Percentiles rank a stretch among this genome's conserved stretches.
Conservation (phyloP, 2,888 invertebrate species). For the Ferdinandea cuprea region DNA sequence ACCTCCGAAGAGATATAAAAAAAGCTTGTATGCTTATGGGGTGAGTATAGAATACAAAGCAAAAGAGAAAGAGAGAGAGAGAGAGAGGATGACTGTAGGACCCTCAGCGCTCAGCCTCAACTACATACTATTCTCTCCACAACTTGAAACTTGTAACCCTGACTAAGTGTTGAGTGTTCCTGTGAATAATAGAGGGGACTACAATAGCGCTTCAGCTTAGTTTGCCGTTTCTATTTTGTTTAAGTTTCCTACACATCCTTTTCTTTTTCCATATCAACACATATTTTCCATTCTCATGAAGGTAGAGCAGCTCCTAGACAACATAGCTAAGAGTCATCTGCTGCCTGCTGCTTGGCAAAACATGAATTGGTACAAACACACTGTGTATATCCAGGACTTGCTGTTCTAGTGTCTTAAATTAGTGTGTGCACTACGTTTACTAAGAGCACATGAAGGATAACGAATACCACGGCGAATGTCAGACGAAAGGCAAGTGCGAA, state of each 20-base stretch:
- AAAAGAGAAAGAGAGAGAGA: conserved; percentile 9
- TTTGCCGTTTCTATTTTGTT: conserved; percentile 36
- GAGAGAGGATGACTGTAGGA: conserved; percentile 39
- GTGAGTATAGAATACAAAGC: conserved; percentile 5
- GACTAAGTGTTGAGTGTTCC: conserved; percentile 63
- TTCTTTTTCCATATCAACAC: conserved; percentile 19
- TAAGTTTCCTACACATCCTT: conserved; percentile 31
- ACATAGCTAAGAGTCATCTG: conserved; percentile 35
- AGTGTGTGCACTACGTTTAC: conserved; percentile 45
- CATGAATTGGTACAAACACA: conserved; percentile 44
- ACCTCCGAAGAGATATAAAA: conserved; percentile 30
- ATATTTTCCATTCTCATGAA: conserved; percentile 15
- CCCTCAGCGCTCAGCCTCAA: conserved; percentile 59
- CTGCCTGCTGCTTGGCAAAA: conserved; percentile 23
- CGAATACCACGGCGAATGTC: conserved; percentile 56
- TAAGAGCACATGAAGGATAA: conserved; percentile 37
- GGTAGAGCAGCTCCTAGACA: conserved; percentile 21
- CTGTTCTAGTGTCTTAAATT: conserved; percentile 37
- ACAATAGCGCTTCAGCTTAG: conserved; percentile 58
- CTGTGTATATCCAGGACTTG: conserved; percentile 27
- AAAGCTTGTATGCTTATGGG: conserved; percentile 9
- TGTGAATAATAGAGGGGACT: conserved; percentile 57
- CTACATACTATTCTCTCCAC: conserved; percentile 59
- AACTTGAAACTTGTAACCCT: conserved; percentile 67
- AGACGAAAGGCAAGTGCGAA: conserved; percentile 44